phyloP scores from a whole-genome alignment of 2,797 vertebrate species.

The Hypotaenidia philippensis region DNA sequence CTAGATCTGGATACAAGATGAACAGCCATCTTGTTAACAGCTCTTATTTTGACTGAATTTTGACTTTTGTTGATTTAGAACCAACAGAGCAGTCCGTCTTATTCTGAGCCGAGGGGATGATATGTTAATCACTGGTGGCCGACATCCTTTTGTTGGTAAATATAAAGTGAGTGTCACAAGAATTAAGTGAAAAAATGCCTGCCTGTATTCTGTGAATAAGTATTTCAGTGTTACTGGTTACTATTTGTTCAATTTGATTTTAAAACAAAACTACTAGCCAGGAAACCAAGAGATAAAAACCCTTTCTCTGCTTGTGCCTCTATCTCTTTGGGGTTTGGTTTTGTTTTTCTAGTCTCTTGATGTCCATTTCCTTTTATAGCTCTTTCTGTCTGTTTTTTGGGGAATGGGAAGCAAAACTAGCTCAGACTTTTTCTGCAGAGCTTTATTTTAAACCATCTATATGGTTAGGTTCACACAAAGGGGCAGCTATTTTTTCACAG shows the following conservation, averaged over 20 bases:
- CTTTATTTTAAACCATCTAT: constrained; percentile 7
- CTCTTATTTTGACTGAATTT: neutral
- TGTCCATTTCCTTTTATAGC: neutral
- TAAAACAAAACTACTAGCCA: neutral
- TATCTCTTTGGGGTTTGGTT: neutral
- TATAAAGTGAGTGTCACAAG: constrained; percentile 86
- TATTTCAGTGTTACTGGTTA: neutral
- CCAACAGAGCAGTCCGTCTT: constrained; percentile 83
- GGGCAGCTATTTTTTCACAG: neutral
- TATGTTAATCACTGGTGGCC: constrained; percentile 89
- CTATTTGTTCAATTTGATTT: neutral
- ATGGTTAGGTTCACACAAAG: neutral
- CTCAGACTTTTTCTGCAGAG: neutral
- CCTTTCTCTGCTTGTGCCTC: neutral
- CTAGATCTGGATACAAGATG: neutral
- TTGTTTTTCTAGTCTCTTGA: neutral
- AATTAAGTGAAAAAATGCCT: neutral
- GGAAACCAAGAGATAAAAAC: neutral
- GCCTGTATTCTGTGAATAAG: neutral
- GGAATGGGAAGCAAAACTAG: neutral
- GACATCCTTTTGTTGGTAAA: constrained; percentile 87
- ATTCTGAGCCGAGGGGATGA: constrained; percentile 90
- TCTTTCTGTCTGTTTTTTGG: neutral
- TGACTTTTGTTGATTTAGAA: constrained; percentile 77
- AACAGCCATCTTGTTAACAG: neutral